Evolutionary conservation across 2,888 invertebrate genomes (phyloP), one percentile per base, ranked within the genome.

Genomic region (Gerris lacustris): DNA sequence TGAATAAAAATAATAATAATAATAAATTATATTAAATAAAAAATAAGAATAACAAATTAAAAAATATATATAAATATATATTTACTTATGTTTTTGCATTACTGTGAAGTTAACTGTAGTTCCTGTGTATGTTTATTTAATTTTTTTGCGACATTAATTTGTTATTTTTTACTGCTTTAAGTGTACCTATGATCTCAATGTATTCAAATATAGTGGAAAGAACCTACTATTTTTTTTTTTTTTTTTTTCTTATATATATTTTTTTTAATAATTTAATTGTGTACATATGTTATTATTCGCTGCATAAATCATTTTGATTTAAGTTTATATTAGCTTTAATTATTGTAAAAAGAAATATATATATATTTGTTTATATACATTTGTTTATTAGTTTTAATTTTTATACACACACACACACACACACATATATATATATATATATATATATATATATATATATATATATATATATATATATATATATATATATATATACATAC

Each of bases 111-210:
- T 11, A 47, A 47, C 47, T 47, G 47, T 47, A 47, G 47, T 47
- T 6, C 47, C 6, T 47, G 6, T 47, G 47, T 11, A 47, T 47
- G 47, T 47, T 47, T 47, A 7, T 47, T 47, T 47, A 47, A 47
- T 47, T 47, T 6, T 7, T 47, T 7, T 7, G 47, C 47, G 11
- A 47, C 47, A 47, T 47, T 47, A 7, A 11, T 47, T 7, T 47
- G n/a, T 64, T 64, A 64, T 64, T 64, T 31, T 64, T 6, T 64
- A 31, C 64, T 64, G 64, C 64, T 64, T 64, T 64, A 64, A 64
- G 31, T 64, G 64, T 64, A 64, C n/a, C 31, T 31, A 64, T 64
- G 64, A 64, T 64, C 64, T 64, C 64, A 64, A 31, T 64, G 31
- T 64, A 64, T 64, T 64, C 64, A 47, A 47, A 47, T n/a, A 47